These are phyloP conservation scores for Poliocrania exsul DNA, from an alignment of 2,797 vertebrate species.

Conservation along the genomic window DNA sequence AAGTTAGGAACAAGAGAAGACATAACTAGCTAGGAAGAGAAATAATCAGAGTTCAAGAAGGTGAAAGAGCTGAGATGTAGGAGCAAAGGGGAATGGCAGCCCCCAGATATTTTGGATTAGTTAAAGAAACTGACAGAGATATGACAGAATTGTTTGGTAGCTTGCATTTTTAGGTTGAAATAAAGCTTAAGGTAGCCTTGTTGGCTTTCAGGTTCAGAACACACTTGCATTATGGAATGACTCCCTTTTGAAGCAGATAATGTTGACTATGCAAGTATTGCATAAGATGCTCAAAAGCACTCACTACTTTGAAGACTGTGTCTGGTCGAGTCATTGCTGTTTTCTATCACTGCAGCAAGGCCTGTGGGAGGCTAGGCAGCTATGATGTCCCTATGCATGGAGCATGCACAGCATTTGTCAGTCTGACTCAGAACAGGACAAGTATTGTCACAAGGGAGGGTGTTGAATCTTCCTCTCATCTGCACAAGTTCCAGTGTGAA, in stretches of 20 bases:
- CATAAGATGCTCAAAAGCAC: neutral
- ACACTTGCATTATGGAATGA: fast-evolving
- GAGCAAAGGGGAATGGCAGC: neutral
- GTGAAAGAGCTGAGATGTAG: neutral
- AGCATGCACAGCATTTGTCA: neutral
- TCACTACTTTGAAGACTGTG: neutral
- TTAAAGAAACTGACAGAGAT: neutral
- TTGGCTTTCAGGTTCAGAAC: neutral
- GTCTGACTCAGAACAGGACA: conserved; percentile 33
- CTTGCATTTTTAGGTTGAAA: neutral
- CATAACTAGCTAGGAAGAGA: neutral
- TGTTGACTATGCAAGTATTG: neutral
- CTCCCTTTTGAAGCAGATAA: neutral
- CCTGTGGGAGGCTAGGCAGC: neutral
- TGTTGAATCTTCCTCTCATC: neutral
- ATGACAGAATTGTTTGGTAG: neutral
- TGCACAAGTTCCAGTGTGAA: neutral
- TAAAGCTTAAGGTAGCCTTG: neutral
- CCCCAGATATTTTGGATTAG: neutral
- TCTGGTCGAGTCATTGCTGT: neutral
- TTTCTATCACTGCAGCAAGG: neutral
- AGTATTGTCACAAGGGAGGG: neutral
- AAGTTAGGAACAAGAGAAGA: neutral
- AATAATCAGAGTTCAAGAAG: neutral
- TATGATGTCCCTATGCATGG: neutral